A percentile compares a stretch with the other conserved stretches of the same genome.
Evolutionary conservation across 2,888 invertebrate species (phyloP).

Genomic region (Drosophila subsilvestris): DNA sequence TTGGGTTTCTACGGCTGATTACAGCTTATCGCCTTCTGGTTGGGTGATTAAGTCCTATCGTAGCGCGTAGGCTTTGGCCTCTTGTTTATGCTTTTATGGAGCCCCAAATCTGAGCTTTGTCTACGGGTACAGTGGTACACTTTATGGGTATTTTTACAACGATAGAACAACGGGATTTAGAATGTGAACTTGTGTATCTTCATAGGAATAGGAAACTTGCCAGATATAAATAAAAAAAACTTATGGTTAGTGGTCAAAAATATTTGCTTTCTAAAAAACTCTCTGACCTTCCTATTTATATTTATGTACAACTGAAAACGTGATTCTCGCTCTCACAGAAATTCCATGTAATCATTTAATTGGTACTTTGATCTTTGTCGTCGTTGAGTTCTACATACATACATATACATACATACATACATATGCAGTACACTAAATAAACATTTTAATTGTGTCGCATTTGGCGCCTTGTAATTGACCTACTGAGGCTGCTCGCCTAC

Average conservation of each 20-base stretch:
- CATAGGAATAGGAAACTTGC: no score
- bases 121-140: not conserved
- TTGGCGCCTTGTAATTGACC: constrained; percentile 57
- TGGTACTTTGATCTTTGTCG: not conserved
- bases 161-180: no score
- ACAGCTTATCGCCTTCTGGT: not conserved
- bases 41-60: not conserved
- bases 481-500: constrained; percentile 15
- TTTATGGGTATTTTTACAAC: not conserved
- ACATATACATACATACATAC: no score
- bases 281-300: constrained; percentile 4
- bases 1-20: not conserved
- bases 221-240: no score
- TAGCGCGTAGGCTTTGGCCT: not conserved
- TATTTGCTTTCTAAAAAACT: not conserved
- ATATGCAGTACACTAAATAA: not conserved
- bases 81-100: not conserved
- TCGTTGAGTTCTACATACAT: not conserved
- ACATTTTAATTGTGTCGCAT: constrained; percentile 40
- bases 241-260: no score
- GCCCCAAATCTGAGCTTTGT: not conserved
- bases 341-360: constrained; percentile 25
- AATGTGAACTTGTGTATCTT: no score
- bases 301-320: constrained; percentile 15
- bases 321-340: not conserved